Conservation (phyloP, 2,797 vertebrate genomes). For the Anisognathus igniventris region DNA sequence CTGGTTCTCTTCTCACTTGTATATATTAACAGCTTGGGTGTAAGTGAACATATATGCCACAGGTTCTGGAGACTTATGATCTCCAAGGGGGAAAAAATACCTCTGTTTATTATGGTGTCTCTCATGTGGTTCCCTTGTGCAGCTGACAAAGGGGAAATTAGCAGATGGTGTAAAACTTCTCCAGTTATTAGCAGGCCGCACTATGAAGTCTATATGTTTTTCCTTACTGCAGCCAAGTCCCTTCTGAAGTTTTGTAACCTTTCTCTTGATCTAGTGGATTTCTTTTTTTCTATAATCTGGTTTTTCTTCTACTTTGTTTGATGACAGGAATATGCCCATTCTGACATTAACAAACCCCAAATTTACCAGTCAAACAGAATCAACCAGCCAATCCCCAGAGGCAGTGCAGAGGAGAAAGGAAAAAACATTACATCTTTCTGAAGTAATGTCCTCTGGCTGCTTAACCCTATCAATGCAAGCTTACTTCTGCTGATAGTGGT, state of each 20-base stretch:
- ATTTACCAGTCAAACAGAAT: background rate
- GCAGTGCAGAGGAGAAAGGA: background rate
- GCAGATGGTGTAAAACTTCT: conserved; percentile 31
- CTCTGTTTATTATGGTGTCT: conserved; percentile 26
- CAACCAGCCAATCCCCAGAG: background rate
- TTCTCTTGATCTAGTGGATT: background rate
- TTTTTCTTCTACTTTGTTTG: background rate
- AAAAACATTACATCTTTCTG: background rate
- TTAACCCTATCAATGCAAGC: background rate
- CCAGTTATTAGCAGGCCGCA: background rate
- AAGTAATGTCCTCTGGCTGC: background rate
- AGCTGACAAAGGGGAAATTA: conserved; percentile 29
- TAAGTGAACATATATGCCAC: conserved; percentile 53
- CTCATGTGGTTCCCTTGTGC: conserved; percentile 29
- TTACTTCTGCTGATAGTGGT: background rate
- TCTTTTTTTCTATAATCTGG: background rate
- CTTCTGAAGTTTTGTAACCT: background rate
- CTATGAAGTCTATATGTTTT: background rate
- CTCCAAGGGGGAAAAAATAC: conserved; percentile 34
- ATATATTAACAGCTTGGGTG: conserved; percentile 60
- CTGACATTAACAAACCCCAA: background rate
- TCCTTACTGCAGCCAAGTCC: background rate
- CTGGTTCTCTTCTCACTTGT: conserved; percentile 48
- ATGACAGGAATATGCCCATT: background rate
- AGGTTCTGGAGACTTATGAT: conserved; percentile 43